phyloP scores from a whole-genome alignment of 1,140 invertebrate species.

The Geopemphigus sp. region DNA sequence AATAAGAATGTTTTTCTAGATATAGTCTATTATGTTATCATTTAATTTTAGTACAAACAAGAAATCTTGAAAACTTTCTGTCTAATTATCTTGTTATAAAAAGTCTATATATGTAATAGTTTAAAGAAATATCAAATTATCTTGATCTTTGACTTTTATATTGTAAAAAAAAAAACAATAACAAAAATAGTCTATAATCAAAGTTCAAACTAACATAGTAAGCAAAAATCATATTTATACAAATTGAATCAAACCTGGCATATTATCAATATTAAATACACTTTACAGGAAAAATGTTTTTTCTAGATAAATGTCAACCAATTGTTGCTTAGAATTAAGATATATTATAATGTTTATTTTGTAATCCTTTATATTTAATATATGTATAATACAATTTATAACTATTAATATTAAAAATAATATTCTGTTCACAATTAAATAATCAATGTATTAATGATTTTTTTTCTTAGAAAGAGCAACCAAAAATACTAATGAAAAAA shows the following conservation, averaged over 20 bases:
- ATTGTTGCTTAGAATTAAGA: not conserved
- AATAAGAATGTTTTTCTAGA: no score
- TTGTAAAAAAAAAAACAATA: not conserved
- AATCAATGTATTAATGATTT: not conserved
- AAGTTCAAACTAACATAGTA: not conserved
- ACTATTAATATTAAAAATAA: not conserved
- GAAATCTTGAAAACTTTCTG: no score
- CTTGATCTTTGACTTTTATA: not conserved
- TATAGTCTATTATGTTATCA: no score
- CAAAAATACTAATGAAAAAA: conserved; percentile 65
- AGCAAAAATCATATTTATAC: not conserved
- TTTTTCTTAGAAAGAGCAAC: conserved; percentile 68
- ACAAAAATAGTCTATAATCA: not conserved
- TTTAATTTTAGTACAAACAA: no score
- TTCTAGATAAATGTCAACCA: not conserved
- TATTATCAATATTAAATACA: no score
- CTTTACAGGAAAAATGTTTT: no score
- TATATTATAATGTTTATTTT: no score
- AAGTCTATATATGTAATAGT: no score
- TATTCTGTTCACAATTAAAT: no score
- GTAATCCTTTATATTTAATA: no score
- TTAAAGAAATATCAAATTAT: no score
- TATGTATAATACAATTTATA: not conserved
- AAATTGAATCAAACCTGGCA: not conserved
- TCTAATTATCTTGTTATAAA: no score